Evolutionary conservation across 2,113 vertebrate species (phyloP), one percentile per base, ranked within the genome.

Genomic region (Entelurus aequoreus): DNA sequence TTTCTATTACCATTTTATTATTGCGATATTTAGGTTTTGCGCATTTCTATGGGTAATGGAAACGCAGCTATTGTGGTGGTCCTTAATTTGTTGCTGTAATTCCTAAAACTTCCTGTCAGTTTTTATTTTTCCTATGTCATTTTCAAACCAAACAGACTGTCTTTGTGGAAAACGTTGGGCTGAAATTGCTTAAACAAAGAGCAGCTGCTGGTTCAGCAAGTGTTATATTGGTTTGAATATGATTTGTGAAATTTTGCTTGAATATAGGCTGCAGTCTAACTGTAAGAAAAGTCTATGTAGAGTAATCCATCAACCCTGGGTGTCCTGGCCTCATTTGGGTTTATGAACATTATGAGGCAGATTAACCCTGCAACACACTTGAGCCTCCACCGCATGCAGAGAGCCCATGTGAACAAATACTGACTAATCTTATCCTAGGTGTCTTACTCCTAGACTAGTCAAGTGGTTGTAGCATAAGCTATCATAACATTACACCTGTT

Each of bases 311-410:
- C 63, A 56, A 69, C 46, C 65, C 72, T 72, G 63, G 74, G 82
- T 80, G 82, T 84, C 83, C 82, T 85, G 82, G 71, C 82, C 84
- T 85, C 58, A 14, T 83, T 81, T 62, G 71, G 78, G 72, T 47
- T 78, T 81, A 80, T 77, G 80, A 80, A 84, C 78, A 78, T 84
- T 84, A 81, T 77, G 74, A 44, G 75, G 74, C 76, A 88, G 87
- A 87, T 88, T 88, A 88, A 76, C 77, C 13, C 72, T 71, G 75
- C 75, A 73, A 76, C 75, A 14, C 37, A 21, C 83, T 78, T 87
- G 80, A 83, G 77, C 82, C 76, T 80, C 63, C 60, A 49, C 74
- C 68, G 75, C 75, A 72, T 85, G 80, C 62, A 66, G 65, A 68
- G 65, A 71, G 79, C 71, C 72, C 35, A 36, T 55, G 76, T 81